Base-by-base conservation (phyloP, 2,888 invertebrate genomes). In the Pherbina coryleti region DNA sequence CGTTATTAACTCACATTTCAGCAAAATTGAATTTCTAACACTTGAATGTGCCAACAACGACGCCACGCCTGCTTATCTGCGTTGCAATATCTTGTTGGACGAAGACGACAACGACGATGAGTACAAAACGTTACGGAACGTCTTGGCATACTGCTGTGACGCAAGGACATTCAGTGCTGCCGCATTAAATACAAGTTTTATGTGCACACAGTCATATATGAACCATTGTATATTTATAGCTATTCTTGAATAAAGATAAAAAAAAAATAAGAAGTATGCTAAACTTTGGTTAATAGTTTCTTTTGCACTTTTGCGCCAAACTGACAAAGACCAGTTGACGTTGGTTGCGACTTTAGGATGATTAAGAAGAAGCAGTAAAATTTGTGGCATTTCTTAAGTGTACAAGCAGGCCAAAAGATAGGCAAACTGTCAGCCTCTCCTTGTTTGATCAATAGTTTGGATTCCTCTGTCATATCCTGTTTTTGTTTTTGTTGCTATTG, bases 221-320 rank as follows among this genome's bases (percentile, higher is more conserved):
- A 7, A 14, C 44, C 1, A 2, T 44, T 44, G 44, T 44, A 7
- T 44, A 7, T 44, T 44, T 1, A 44, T 44, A 44, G 14, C 44
- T 1, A 44, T 3, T 44, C 11, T 44, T 7, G 44, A 44, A 14
- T 11, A 11, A 44, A 11, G 3, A 44, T 11, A 44, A 44, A 11
- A 44, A 44, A 44, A 44, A 44, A 11, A 44, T 7, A 11, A 44
- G 14, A 44, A 44, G 44, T 44, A 44, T 11, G 44, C 11, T 44
- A 44, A 44, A 44, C 44, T 44, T 44, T 44, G 44, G 44, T 44
- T 44, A 44, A 44, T 44, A 44, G 44, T 44, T 67, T 67, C 31
- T 72, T 72, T 71, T 78, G 25, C 74, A 77, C 73, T 73, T 74
- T 75, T 78, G 75, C 72, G 75, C 34, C 51, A 71, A 66, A 62